Evolutionary conservation across 2,888 invertebrate species (phyloP), one percentile per base, ranked within the genome.

Genomic region (Catocala fraxini): DNA sequence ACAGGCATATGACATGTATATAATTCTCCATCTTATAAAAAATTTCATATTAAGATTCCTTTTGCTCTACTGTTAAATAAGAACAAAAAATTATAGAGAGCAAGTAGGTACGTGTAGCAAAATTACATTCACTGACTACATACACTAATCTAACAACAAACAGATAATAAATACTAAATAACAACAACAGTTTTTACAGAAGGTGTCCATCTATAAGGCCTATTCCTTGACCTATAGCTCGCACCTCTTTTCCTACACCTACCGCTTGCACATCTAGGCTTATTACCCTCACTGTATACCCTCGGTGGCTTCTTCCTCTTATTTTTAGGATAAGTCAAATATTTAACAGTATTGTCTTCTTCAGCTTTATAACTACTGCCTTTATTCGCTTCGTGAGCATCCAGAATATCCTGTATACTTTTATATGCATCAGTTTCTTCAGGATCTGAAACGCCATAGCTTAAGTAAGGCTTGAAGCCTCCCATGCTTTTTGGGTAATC

Each of bases 331-430:
- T 86, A 79, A 4, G 69, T 74, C 11, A 81, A 58, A 65, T 86
- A 82, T 63, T 82, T 84, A 10, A 80, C 69, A 59, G 76, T 75
- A 11, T 68, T 75, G 15, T 80, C 80, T 9, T 83, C 77, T 3
- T 83, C 75, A 5, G 47, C 25, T 5, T 65, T 70, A 5, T 63
- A 15, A 51, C 33, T 62, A 2, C 73, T 80, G 1, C 83, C 82
- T 51, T 82, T 80, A 56, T 90, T 91, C 0, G 84, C 86, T 79
- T 92, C 90, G 51, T 93, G 91, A 0, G 92, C 90, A 9, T 91
- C 89, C 33, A 92, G 66, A 51, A 92, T 92, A 11, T 92, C 91
- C 62, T 91, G 92, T 9, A 91, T 89, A 58, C 87, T 89, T 60
- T 85, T 89, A 54, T 89, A 91, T 0, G 85, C 84, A 4, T 87